phyloP scores from a whole-genome alignment of 2,113 vertebrate species.

The Orcinus orca region DNA sequence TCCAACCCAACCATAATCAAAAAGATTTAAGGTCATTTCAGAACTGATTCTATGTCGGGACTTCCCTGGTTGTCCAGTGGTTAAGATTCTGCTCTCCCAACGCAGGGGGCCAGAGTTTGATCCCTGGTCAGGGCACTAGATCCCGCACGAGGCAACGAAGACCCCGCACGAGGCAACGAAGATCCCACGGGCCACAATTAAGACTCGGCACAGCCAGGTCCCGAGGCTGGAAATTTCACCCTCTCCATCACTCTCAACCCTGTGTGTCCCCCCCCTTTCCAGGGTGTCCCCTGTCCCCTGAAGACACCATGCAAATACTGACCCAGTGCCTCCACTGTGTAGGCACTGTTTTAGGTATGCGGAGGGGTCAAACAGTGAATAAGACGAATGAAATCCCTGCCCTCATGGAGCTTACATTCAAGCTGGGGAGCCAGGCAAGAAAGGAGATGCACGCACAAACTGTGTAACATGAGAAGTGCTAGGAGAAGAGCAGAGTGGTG shows the following conservation, averaged over 20 bases:
- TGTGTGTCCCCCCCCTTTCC: rapidly evolving
- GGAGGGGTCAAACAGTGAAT: not conserved
- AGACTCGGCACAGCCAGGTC: not conserved
- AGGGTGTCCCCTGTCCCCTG: not conserved
- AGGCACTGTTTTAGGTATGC: not conserved
- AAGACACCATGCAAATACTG: not conserved
- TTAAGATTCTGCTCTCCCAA: not conserved
- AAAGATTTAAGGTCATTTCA: not conserved
- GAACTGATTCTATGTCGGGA: not conserved
- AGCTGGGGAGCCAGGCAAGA: not conserved
- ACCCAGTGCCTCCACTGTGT: not conserved
- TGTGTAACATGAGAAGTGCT: not conserved
- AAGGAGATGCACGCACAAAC: rapidly evolving
- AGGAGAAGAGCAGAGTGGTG: not conserved
- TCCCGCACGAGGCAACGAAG: no score
- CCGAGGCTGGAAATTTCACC: not conserved
- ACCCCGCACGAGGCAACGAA: no score
- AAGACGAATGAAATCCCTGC: not conserved
- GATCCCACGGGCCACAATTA: no score
- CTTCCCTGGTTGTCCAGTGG: not conserved
- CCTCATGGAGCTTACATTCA: rapidly evolving
- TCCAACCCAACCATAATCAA: not conserved
- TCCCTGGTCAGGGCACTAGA: not conserved
- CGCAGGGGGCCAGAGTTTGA: not conserved
- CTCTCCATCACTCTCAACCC: not conserved